Conservation (phyloP, 1,140 invertebrate genomes). For the Zaprionus ghesquierei region DNA sequence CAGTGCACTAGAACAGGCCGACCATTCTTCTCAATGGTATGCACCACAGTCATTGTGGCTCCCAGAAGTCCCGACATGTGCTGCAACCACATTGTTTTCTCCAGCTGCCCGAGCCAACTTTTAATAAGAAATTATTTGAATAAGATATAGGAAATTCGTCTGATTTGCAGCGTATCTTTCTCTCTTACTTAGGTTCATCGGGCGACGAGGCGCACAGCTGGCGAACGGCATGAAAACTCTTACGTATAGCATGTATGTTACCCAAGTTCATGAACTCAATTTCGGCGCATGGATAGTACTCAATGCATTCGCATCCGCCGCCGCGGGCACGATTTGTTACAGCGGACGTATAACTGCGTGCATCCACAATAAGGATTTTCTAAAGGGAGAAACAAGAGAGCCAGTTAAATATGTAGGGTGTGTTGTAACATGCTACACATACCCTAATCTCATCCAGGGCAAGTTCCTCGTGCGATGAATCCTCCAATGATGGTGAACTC, state of each 20-base stretch:
- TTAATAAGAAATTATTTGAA: slow-evolving; percentile 49
- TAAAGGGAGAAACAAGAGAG: slow-evolving; percentile 78
- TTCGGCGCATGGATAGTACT: slow-evolving; percentile 96
- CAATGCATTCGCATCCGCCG: slow-evolving; percentile 97
- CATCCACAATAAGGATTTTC: slow-evolving; percentile 97
- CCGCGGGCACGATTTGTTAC: slow-evolving; percentile 97
- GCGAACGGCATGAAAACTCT: slow-evolving; percentile 91
- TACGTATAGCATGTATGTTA: slow-evolving; percentile 97
- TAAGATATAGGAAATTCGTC: background rate
- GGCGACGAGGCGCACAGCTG: slow-evolving; percentile 89
- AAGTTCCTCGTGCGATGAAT: slow-evolving; percentile 77
- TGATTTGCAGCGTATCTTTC: background rate
- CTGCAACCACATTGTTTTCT: slow-evolving; percentile 95
- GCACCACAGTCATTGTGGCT: slow-evolving; percentile 90
- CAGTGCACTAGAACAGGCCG: slow-evolving; percentile 97
- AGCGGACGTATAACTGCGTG: slow-evolving; percentile 96
- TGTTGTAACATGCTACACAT: background rate
- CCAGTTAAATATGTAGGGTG: background rate
- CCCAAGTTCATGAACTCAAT: slow-evolving; percentile 98
- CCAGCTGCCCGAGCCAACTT: slow-evolving; percentile 94
- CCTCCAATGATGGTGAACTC: slow-evolving; percentile 69
- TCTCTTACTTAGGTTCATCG: slow-evolving; percentile 89
- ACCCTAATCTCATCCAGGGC: slow-evolving; percentile 72
- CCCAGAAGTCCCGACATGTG: slow-evolving; percentile 92
- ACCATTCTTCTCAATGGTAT: slow-evolving; percentile 91